Base-by-base conservation (phyloP, 2,797 vertebrate genomes). In the Trachurus trachurus region DNA sequence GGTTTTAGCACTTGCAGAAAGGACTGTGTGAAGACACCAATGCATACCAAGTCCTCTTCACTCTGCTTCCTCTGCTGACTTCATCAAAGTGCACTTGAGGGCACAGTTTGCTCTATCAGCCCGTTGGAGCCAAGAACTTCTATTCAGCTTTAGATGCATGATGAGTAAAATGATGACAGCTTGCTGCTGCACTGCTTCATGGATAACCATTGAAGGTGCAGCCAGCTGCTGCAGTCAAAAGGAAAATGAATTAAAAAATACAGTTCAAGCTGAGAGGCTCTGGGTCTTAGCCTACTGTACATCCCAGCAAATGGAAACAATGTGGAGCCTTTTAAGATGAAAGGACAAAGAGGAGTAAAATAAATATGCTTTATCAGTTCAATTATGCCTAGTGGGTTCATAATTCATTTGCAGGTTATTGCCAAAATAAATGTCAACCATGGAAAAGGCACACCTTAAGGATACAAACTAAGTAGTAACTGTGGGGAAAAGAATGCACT, bases 361-460 rank as follows among this genome's bases (percentile, higher is more conserved):
- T 84, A 88, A 90, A 89, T 91, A 76, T 82, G 78, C 83, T 90
- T 75, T 75, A 91, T 80, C 71, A 86, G 54, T 92, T 91, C 86
- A 87, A 85, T 93, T 83, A 88, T 82, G 84, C 81, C 82, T 81
- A 57, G 73, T 88, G 87, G 89, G 82, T 85, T 87, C 73, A 88
- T 89, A 86, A 87, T 90, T 90, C 83, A 92, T 91, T 90, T 91
- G 86, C 76, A 87, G 84, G 87, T 91, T 87, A 89, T 89, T 89
- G 88, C 87, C 83, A 89, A 90, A 86, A 90, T 87, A 92, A 94
- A 93, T 92, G 87, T 86, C 88, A 92, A 90, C 90, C 92, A 73
- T 79, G 72, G 76, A 74, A 78, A 85, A 81, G 66, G 72, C 73
- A 91, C 76, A 89, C 82, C 88, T 89, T 86, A 74, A 91, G 82